Percentiles rank a stretch among this genome's conserved stretches.
These are phyloP conservation scores for Callimorpha dominula DNA, from an alignment of 2,888 invertebrate species.

Conservation along the genomic window DNA sequence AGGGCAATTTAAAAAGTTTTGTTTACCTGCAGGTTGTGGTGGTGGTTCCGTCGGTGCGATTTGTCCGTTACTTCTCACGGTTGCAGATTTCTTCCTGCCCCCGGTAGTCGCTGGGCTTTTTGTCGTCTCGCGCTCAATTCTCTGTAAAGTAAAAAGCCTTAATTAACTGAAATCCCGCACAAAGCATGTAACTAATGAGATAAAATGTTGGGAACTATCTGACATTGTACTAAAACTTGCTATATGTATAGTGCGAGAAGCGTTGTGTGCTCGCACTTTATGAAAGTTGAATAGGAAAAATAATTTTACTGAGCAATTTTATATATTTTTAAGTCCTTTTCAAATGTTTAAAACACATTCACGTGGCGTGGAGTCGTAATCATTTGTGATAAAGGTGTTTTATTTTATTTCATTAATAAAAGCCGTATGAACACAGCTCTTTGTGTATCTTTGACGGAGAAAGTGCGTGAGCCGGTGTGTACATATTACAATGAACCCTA, in stretches of 20 bases:
- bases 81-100: constrained; percentile 76
- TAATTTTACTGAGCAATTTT: no score
- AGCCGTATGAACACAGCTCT: background rate
- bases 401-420: background rate
- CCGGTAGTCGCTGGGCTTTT: constrained; percentile 82
- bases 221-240: background rate
- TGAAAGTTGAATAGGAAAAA: no score
- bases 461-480: constrained; percentile 24
- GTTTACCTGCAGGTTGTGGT: constrained; percentile 71
- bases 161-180: background rate
- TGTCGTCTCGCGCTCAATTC: constrained; percentile 78
- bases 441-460: constrained; percentile 28
- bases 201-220: background rate
- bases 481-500: constrained; percentile 41
- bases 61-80: constrained; percentile 80
- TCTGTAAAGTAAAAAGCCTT: constrained; percentile 65
- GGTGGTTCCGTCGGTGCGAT: constrained; percentile 71
- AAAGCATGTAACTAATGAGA: background rate
- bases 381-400: background rate
- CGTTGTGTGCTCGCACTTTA: no score
- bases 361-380: background rate
- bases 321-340: no score
- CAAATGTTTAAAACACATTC: background rate
- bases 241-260: background rate
- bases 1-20: constrained; percentile 25